phyloP scores from a whole-genome alignment of 92 coral and sea anemone species.

The Epizoanthus rinbou region DNA sequence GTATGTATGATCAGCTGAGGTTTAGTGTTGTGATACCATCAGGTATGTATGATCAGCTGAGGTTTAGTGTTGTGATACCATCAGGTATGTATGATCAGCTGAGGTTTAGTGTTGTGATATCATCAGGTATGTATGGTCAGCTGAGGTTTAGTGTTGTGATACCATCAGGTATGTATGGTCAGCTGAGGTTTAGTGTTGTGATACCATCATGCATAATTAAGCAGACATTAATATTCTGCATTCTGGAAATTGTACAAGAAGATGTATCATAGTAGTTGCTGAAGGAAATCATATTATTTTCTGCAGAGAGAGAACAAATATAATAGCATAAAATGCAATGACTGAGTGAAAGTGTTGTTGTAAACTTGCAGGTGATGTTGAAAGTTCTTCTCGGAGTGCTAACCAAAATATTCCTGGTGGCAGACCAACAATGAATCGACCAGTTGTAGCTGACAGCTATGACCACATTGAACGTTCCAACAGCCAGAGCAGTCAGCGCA shows the following conservation, averaged over 20 bases:
- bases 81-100: constrained; percentile 86
- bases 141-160: no score
- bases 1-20: constrained; percentile 82
- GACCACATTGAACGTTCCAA: constrained; percentile 75
- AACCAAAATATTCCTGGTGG: constrained; percentile 51
- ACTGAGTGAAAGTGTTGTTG: background rate
- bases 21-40: constrained; percentile 74
- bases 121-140: constrained; percentile 74
- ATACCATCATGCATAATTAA: no score
- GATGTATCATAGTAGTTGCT: no score
- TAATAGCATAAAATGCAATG: no score
- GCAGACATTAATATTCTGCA: no score
- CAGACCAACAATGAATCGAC: constrained; percentile 23
- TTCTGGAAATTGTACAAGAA: no score
- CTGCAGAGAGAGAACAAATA: no score
- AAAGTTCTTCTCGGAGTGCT: constrained; percentile 28
- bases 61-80: no score
- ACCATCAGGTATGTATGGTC: no score
- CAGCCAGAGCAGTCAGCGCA: constrained; percentile 84
- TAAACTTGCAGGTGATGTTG: constrained; percentile 18
- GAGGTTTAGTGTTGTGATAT: constrained; percentile 75
- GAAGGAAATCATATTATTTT: no score
- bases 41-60: no score
- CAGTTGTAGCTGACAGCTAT: constrained; percentile 54
- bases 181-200: no score